Evolutionary conservation across 2,113 vertebrate genomes (phyloP).

Genomic region (Pangasianodon hypophthalmus): DNA sequence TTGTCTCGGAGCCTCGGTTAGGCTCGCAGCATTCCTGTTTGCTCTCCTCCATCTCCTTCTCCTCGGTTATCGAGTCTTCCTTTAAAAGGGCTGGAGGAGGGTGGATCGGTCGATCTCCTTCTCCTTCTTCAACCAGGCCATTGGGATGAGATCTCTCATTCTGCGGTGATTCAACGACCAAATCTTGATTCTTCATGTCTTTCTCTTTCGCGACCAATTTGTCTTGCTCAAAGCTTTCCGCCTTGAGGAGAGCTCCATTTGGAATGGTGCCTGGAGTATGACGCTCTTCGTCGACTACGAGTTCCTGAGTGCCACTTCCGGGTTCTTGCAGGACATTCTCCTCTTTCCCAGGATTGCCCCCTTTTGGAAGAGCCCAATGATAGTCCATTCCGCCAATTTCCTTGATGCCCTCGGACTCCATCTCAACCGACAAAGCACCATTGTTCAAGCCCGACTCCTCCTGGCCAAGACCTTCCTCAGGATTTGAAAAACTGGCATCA

Average conservation of each 20-base stretch:
- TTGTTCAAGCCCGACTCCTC: slow-evolving; percentile 21
- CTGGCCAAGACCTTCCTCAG: slow-evolving; percentile 10
- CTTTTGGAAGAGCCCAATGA: slow-evolving; percentile 18
- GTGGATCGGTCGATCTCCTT: slow-evolving; percentile 30
- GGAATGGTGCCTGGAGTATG: slow-evolving; percentile 34
- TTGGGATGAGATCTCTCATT: slow-evolving; percentile 59
- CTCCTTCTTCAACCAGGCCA: slow-evolving; percentile 57
- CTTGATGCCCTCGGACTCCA: slow-evolving; percentile 1
- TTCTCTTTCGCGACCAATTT: slow-evolving; percentile 16
- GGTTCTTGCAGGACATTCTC: slow-evolving; percentile 33
- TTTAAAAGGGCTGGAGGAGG: slow-evolving; percentile 85
- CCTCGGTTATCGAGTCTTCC: slow-evolving; percentile 96
- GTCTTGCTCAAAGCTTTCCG: slow-evolving; percentile 45
- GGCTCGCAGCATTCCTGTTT: slow-evolving; percentile 89
- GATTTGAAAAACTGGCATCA: slow-evolving; percentile 59
- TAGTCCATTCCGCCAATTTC: slow-evolving; percentile 24
- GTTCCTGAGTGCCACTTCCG: not conserved
- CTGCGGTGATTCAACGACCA: not conserved
- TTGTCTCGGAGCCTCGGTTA: slow-evolving; percentile 77
- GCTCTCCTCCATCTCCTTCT: slow-evolving; percentile 98
- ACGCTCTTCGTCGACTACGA: slow-evolving; percentile 42
- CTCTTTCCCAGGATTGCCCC: slow-evolving; percentile 8
- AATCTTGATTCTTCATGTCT: not conserved
- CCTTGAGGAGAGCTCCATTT: slow-evolving; percentile 43
- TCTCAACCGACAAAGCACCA: slow-evolving; percentile 23